phyloP scores from a whole-genome alignment of 92 coral and sea anemone genomes.

The Metridium senile region DNA sequence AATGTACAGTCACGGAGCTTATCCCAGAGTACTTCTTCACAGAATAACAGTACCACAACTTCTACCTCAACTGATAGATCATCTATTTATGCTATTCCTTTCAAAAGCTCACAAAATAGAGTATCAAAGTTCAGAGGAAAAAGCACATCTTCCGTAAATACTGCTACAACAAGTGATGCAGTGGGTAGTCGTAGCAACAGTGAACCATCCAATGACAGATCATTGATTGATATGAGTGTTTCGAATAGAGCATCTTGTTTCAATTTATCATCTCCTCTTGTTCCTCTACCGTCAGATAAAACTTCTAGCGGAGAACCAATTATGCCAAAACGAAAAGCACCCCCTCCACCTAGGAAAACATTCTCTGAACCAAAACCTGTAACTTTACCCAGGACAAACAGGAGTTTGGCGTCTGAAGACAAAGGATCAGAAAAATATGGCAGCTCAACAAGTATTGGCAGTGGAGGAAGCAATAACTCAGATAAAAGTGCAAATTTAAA shows the following conservation, averaged over 20 bases:
- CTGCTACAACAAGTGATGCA: neutral
- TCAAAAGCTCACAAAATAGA: constrained; percentile 16
- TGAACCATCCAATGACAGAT: constrained; percentile 1
- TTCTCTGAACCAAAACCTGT: constrained; percentile 11
- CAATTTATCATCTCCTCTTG: constrained; percentile 18
- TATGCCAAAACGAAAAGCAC: constrained; percentile 59
- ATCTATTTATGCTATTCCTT: constrained; percentile 32
- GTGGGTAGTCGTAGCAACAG: neutral
- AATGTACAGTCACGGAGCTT: neutral
- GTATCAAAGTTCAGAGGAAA: constrained; percentile 10
- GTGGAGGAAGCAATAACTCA: constrained; percentile 6
- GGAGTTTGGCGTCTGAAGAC: neutral
- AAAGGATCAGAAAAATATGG: constrained; percentile 19
- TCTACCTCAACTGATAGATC: constrained; percentile 7
- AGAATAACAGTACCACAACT: neutral
- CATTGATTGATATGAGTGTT: constrained; percentile 35
- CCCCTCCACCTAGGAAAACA: constrained; percentile 2
- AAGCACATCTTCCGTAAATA: constrained; percentile 1
- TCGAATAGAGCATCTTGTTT: constrained; percentile 23
- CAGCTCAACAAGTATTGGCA: constrained; percentile 7
- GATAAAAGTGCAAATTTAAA: constrained; percentile 15
- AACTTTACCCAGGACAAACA: constrained; percentile 6
- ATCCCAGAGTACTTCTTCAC: constrained; percentile 10
- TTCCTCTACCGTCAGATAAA: constrained; percentile 21
- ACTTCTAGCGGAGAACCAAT: constrained; percentile 26